These are phyloP conservation scores for Ciconia boyciana DNA, from an alignment of 2,113 vertebrate genomes.

Conservation along the genomic window DNA sequence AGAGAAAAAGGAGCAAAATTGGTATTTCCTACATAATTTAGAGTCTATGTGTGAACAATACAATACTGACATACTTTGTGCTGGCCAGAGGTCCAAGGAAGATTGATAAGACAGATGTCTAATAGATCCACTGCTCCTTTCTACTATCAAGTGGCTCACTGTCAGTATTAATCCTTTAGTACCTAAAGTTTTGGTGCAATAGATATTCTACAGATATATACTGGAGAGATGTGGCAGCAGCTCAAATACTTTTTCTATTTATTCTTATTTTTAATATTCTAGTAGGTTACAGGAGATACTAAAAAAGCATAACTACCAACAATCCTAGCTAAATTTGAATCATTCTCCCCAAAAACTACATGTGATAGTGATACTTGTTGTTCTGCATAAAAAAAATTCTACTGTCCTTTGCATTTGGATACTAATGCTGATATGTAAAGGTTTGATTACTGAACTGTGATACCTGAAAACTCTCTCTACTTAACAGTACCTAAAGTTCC, in stretches of 20 bases:
- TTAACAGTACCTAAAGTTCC: not conserved
- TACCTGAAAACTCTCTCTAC: not conserved
- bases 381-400: not conserved
- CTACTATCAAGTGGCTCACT: not conserved
- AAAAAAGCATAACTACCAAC: not conserved
- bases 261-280: not conserved
- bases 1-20: not conserved
- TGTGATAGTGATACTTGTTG: not conserved
- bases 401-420: not conserved
- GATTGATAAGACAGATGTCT: not conserved
- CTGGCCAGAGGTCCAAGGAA: not conserved
- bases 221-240: not conserved
- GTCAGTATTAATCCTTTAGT: not conserved
- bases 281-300: not conserved
- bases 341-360: not conserved
- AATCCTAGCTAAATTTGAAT: not conserved
- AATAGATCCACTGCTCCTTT: not conserved
- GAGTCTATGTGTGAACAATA: not conserved
- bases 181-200: not conserved
- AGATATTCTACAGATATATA: not conserved
- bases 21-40: not conserved
- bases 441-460: not conserved
- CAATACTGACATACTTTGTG: not conserved
- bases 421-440: not conserved
- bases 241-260: not conserved